Evolutionary conservation across 2,113 vertebrate genomes (phyloP).

Genomic region (Hydrochoerus hydrochaeris): DNA sequence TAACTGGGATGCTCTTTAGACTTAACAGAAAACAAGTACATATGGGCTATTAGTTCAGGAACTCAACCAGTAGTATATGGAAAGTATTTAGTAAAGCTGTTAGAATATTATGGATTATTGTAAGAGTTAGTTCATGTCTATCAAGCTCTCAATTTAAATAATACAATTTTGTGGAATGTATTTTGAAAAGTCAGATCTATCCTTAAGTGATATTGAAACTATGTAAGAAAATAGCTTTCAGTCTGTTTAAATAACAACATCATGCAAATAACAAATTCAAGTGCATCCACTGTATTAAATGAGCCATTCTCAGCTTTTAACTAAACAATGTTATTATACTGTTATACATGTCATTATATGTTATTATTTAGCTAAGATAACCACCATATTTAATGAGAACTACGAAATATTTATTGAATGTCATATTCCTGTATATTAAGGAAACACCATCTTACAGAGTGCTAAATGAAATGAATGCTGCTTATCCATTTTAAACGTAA

Average conservation of each 20-base stretch:
- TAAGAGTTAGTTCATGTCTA: background rate
- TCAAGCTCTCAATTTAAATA: background rate
- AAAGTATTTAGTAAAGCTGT: background rate
- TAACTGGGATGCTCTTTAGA: background rate
- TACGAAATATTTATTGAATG: conserved; percentile 1
- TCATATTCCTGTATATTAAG: background rate
- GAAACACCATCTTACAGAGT: background rate
- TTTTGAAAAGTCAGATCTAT: background rate
- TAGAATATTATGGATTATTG: background rate
- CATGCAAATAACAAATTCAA: background rate
- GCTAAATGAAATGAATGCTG: background rate
- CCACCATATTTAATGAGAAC: background rate
- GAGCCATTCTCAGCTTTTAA: background rate
- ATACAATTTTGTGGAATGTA: background rate
- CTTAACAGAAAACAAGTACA: background rate
- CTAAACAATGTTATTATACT: background rate
- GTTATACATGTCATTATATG: background rate
- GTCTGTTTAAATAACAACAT: background rate
- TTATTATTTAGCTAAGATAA: background rate
- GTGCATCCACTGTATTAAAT: background rate
- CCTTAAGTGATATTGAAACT: background rate
- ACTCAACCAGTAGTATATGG: background rate
- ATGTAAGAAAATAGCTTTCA: background rate
- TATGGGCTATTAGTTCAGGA: background rate
- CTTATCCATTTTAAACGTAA: background rate